Evolutionary conservation across 2,888 invertebrate genomes (phyloP), one percentile per base, ranked within the genome.

Genomic region (Rhagium mordax): DNA sequence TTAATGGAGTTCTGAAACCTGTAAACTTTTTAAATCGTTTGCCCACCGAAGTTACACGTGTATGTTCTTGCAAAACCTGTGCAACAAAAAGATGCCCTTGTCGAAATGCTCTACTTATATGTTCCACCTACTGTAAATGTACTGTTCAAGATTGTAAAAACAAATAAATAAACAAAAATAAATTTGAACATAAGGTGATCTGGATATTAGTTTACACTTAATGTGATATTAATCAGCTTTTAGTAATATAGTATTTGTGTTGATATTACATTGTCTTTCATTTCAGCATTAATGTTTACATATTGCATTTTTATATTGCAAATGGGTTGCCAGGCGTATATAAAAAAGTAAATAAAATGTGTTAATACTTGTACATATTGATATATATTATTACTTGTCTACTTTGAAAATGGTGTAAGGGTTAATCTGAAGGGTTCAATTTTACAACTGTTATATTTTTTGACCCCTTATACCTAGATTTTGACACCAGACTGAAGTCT

Each of bases 21-120:
- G 48, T 48, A 48, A 48, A 48, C 48, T 48, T 48, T 48, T 48
- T 48, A 48, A 48, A 48, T 48, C 16, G 48, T n/a, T 48, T 48
- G 48, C 48, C 48, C 15, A 48, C 48, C 48, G 48, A 48, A 48
- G 13, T 47, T 47, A 47, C 47, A 47, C 47, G 47, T 47, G 47
- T 47, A 47, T 47, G 10, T 47, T 47, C 47, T n/a, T 47, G 47
- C 47, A 47, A 47, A 47, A 47, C 47, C 10, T 47, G 47, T 47
- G 47, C 47, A 47, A 47, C 47, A 47, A 47, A 47, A 47, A 47
- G 47, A 47, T 47, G 47, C 47, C 47, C 47, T n/a, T 47, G 47
- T 47, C 47, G 47, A 47, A 47, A 47, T 47, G 47, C 47, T n/a
- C 47, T 47, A 47, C 47, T 47, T 47, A 47, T 47, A 47, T 47